phyloP scores from a whole-genome alignment of 2,888 invertebrate species.

The Pecten maximus region DNA sequence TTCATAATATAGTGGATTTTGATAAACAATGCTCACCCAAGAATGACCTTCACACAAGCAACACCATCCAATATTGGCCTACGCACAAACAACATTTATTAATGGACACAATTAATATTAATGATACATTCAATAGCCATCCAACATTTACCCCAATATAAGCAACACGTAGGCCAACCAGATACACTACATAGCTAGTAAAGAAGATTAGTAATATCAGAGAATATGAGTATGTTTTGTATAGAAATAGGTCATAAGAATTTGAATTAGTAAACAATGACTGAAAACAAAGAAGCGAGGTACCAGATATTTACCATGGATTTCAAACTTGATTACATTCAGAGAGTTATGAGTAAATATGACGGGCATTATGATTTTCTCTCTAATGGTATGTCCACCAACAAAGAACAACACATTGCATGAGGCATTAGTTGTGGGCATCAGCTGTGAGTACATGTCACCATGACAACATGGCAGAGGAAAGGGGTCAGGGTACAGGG shows the following conservation, averaged over 20 bases:
- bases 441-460: constrained; percentile 4
- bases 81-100: too few relatives aligned
- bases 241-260: background rate
- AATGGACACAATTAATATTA: too few relatives aligned
- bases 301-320: background rate
- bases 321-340: background rate
- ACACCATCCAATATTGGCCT: background rate
- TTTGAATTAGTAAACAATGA: background rate
- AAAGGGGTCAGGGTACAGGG: background rate
- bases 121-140: too few relatives aligned
- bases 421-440: background rate
- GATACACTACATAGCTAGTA: too few relatives aligned
- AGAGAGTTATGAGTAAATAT: background rate
- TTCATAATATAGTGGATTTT: background rate
- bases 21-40: background rate
- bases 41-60: too few relatives aligned
- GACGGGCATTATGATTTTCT: background rate
- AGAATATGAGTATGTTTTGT: background rate
- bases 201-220: background rate
- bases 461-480: background rate
- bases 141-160: too few relatives aligned
- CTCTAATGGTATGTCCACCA: too few relatives aligned
- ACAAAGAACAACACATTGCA: background rate
- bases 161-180: too few relatives aligned
- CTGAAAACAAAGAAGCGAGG: background rate